Evolutionary conservation across 1,140 invertebrate genomes (phyloP), one percentile per base, ranked within the genome.

Genomic region (Trachelipus rathkii): DNA sequence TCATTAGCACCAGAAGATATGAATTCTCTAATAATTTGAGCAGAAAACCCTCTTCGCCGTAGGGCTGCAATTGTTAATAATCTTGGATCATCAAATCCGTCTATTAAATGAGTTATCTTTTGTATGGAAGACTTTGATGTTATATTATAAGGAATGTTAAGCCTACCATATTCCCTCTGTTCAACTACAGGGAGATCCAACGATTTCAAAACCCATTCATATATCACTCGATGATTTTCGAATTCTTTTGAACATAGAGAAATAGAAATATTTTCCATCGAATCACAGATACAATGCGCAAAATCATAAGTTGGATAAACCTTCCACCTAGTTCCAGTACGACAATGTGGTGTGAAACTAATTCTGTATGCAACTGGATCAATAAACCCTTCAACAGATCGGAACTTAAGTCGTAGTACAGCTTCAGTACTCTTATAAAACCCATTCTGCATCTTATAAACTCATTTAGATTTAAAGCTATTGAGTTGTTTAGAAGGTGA

Each of bases 221-320:
- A 81, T 5, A 81, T 43, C 44, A 71, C 10, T 0, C 79, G 74
- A 43, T 77, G 79, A 44, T 70, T 21, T 68, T 46, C 74, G 50
- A 81, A 81, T 72, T 81, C 79, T 7, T 44, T 6, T 5, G 79
- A 75, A 72, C 79, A 81, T 21, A 81, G 24, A 19, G 79, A 81
- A 10, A 79, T 46, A 10, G 77, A 67, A 66, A 81, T 79, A 73
- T 46, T 71, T 44, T 81, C 79, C 6, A 79, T 15, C 6, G 78
- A 77, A 46, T 81, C 79, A 13, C 71, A 71, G 9, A 79, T 74
- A 21, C 74, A 44, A 69, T 81, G 78, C 2, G 75, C 69, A 45
- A 81, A 81, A 23, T 77, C 78, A 43, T 81, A 81, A 2, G 74
- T 79, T 9, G 79, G 79, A 68, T 79, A 81, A n/a, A 81, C 68